Evolutionary conservation across 2,113 vertebrate genomes (phyloP), one percentile per base, ranked within the genome.

Genomic region (Myanophis thanlyinensis): DNA sequence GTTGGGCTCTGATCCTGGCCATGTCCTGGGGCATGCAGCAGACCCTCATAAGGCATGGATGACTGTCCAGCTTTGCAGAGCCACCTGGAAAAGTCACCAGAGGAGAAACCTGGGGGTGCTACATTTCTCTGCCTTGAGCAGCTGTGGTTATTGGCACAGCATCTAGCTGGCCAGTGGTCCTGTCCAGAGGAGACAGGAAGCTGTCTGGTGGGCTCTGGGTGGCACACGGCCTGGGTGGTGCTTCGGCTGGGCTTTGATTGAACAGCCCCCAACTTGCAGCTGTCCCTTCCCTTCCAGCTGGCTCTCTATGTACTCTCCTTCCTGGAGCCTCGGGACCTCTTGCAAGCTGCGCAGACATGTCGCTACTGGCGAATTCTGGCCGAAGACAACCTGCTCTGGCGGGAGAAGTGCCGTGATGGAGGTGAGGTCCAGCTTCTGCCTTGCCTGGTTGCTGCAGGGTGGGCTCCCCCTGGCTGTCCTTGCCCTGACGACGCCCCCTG

Each of bases 281-380:
- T 53, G 4, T 8, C 51, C 0, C 1, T 52, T 13, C 0, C 15
- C 40, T 49, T 0, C 0, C 25, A 96, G 95, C 94, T 97, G 89
- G 97, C 97, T 0, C 88, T 96, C 46, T 96, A 96, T 0, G 95
- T 97, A 46, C 90, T 96, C 9, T 97, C 96, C 0, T 96, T 95
- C 94, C 90, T 95, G 94, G 96, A 96, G 91, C 96, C 97, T 0
- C 95, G 97, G 23, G 97, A 97, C 89, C 94, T 97, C 90, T 96
- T 97, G 46, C 96, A 95, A 1, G 94, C 92, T 0, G 96, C 95
- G 47, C 95, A 97, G 94, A 96, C 95, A 0, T 92, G 95, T 22
- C 97, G 97, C 59, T 97, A 97, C 92, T 97, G 97, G 97, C 93
- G 97, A 49, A 95, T 96, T 10, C 35, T 97, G 92, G 93, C 96